Evolutionary conservation across 1,140 invertebrate species (phyloP), one percentile per base, ranked within the genome.

Genomic region (Steinernema feltiae): DNA sequence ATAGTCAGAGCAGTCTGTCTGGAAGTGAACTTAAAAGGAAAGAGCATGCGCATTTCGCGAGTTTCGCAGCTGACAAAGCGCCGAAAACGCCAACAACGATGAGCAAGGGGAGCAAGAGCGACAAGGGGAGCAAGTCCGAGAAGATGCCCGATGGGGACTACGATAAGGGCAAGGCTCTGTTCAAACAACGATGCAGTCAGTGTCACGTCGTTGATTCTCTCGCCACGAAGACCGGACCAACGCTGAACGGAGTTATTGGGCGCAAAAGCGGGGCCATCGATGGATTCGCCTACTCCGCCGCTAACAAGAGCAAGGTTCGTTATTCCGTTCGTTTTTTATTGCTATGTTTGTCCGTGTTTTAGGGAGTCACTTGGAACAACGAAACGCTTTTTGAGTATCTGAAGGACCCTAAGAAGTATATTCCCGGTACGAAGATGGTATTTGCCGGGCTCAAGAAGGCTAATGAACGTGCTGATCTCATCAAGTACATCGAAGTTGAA

Each of bases 401-500:
- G 81, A 93, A 94, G 87, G 97, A 99, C 86, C 97, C 97, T 72
- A 98, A 98, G 90, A 98, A 98, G 87, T 97, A 88, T 88, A 99
- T 99, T 89, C 97, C 96, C 75, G 97, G 96, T 80, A 98, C 96
- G 76, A 97, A 97, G 86, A 98, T 98, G 96, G 80, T 80, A 0
- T 80, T 80, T 41, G 79, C 79, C 29, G 79, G 79, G 1, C 70
- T 80, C n/a, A 80, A 80, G 71, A 80, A 81, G 70, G 75, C 71
- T 15, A 71, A 78, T 32, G 80, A 81, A 69, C 80, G 79, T 21
- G 80, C 76, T 27, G 79, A 81, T 53, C 76, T 79, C 32, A 82
- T 81, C 71, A 79, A 81, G 30, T 82, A 69, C 69, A 74, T 81
- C 27, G 79, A 81, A 72, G 79, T 80, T 18, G 79, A 81, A 48